phyloP scores from a whole-genome alignment of 2,113 vertebrate genomes.

The Prochilodus magdalenae region DNA sequence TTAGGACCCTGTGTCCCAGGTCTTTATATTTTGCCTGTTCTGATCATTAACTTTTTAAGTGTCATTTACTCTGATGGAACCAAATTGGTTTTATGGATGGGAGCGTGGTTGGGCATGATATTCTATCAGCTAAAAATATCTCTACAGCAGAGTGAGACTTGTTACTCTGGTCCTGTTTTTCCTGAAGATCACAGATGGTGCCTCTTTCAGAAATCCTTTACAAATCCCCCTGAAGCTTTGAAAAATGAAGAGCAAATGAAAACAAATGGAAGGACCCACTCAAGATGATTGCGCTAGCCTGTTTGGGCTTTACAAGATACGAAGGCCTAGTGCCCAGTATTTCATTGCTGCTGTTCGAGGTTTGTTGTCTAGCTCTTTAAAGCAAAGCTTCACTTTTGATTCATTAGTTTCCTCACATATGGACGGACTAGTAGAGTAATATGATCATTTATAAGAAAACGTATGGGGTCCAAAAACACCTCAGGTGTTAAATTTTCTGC shows the following conservation, averaged over 20 bases:
- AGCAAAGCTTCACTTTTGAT: conserved; percentile 7
- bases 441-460: too few relatives aligned
- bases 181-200: conserved; percentile 61
- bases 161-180: background rate
- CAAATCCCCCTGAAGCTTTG: conserved; percentile 60
- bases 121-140: conserved; percentile 48
- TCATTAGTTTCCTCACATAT: background rate
- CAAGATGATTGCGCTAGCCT: conserved; percentile 53
- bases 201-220: conserved; percentile 37
- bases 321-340: background rate
- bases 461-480: too few relatives aligned
- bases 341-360: conserved; percentile 6
- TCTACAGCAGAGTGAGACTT: conserved; percentile 15
- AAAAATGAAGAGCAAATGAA: conserved; percentile 60
- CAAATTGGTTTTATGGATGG: conserved; percentile 67
- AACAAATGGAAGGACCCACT: conserved; percentile 52
- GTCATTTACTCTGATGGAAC: conserved; percentile 68
- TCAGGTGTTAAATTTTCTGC: too few relatives aligned
- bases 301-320: conserved; percentile 48
- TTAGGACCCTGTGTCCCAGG: background rate
- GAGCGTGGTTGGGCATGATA: conserved; percentile 57
- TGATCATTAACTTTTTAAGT: conserved; percentile 59
- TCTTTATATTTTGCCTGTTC: conserved; percentile 10
- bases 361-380: conserved; percentile 19
- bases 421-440: background rate